Base-by-base conservation (phyloP, 1,140 invertebrate genomes). In the Akabosia matsudoensis region DNA sequence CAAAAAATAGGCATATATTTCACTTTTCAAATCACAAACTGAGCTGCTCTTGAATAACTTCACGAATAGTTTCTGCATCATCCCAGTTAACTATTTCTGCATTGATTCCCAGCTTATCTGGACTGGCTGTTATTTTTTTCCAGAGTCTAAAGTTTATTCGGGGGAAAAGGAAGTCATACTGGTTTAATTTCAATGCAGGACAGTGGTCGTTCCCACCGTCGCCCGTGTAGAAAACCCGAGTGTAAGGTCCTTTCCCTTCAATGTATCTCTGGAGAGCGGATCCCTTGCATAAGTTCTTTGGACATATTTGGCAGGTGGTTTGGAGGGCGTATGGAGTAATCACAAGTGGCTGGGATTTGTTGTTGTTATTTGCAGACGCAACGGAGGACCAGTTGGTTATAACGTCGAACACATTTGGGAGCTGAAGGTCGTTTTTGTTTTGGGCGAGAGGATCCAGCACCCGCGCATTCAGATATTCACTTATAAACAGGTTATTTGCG, bases 231-330 rank as follows among this genome's bases (percentile, higher is more conserved):
- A 37, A 34, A 1, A 72, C 33, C 10, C 13, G 10, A 7, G 33
- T 45, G 30, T 30, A 72, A 3, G 70, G 37, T 26, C 61, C 61
- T 7, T 67, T 67, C 4, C 10, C 1, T n/a, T 72, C 37, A 13
- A 72, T 72, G 26, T 72, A 51, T 7, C 45, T 51, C 70, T 7
- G 10, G 26, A 72, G n/a, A 26, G 70, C 70, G 1, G 70, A 72
- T 1, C 70, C 70, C 33, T 72, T 72, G 70, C 70, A 72, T 26
- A 72, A 37, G 37, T 72, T 72, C 33, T 72, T 34, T 72, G 70
- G 70, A 72, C 70, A 72, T 22, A 72, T 72, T 72, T 34, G 3
- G 37, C 70, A 72, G 18, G 24, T 30, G 10, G 30, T 67, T 67
- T 67, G 61, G 10, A n/a, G 14, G 14, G 14, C 7, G 54, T n/a